Conservation (phyloP, 2,888 invertebrate genomes). For the Bimastos eiseni region DNA sequence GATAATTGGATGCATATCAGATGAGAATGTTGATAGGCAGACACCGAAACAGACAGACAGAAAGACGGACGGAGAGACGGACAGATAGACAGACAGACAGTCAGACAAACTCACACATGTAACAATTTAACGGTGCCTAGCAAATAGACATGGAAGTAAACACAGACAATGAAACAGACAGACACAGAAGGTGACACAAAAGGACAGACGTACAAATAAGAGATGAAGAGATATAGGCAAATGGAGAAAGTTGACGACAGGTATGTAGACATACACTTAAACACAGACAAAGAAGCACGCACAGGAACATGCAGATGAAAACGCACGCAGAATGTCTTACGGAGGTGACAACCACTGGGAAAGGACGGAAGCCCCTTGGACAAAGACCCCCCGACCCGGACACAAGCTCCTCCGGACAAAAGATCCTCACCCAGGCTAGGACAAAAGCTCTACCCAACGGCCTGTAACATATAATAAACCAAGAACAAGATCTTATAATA, state of each 20-base stretch:
- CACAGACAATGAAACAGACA: not conserved
- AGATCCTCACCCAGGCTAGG: too few species aligned
- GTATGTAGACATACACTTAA: too few species aligned
- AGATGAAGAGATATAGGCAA: not conserved
- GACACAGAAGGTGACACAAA: not conserved
- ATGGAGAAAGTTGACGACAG: too few species aligned
- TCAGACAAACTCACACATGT: not conserved
- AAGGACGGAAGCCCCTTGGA: too few species aligned
- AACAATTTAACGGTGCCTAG: too few species aligned
- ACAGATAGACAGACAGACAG: not conserved
- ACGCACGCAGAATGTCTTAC: not conserved
- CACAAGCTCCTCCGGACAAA: too few species aligned
- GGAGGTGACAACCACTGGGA: not conserved
- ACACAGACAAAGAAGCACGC: not conserved
- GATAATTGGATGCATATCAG: not conserved
- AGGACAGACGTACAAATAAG: not conserved
- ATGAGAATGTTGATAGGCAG: not conserved
- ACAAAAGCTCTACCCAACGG: too few species aligned
- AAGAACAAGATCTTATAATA: too few species aligned
- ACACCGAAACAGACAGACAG: not conserved
- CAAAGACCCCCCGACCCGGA: too few species aligned
- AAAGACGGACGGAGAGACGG: not conserved
- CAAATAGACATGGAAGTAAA: not conserved
- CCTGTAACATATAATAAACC: too few species aligned
- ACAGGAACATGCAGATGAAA: not conserved